Conservation (phyloP, 1,140 invertebrate species). For the Thrips palmi region DNA sequence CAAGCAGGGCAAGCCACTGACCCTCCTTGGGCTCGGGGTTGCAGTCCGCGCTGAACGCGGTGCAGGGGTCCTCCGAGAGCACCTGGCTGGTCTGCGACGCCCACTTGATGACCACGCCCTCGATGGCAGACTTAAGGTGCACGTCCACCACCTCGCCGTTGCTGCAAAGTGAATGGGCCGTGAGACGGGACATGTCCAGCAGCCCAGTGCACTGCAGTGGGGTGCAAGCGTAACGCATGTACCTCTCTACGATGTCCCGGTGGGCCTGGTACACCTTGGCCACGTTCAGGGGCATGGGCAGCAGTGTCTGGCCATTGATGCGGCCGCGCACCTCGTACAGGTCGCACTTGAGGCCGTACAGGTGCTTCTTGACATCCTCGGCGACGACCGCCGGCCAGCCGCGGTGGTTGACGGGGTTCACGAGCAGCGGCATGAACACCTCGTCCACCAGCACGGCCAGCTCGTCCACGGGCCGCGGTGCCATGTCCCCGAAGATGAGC, state of each 20-base stretch:
- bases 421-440: slow-evolving; percentile 51
- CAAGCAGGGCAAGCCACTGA: no score
- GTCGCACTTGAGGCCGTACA: slow-evolving; percentile 50
- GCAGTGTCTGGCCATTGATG: slow-evolving; percentile 38
- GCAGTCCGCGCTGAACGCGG: slow-evolving; percentile 33
- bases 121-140: slow-evolving; percentile 51
- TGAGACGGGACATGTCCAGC: no score
- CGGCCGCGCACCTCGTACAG: slow-evolving; percentile 51
- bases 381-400: slow-evolving; percentile 57
- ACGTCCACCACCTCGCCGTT: slow-evolving; percentile 36
- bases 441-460: slow-evolving; percentile 58
- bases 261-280: slow-evolving; percentile 43
- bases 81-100: slow-evolving; percentile 54
- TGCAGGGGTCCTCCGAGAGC: slow-evolving; percentile 48
- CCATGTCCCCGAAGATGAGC: slow-evolving; percentile 62
- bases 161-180: slow-evolving; percentile 18
- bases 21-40: slow-evolving; percentile 47
- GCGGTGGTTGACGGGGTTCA: slow-evolving; percentile 44
- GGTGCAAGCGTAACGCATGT: no score
- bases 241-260: slow-evolving; percentile 33
- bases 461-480: slow-evolving; percentile 58
- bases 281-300: slow-evolving; percentile 61
- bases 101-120: slow-evolving; percentile 71
- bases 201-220: no score
- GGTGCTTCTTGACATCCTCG: slow-evolving; percentile 53